Conservation (phyloP, 2,888 invertebrate genomes). For the Antheraea yamamai region DNA sequence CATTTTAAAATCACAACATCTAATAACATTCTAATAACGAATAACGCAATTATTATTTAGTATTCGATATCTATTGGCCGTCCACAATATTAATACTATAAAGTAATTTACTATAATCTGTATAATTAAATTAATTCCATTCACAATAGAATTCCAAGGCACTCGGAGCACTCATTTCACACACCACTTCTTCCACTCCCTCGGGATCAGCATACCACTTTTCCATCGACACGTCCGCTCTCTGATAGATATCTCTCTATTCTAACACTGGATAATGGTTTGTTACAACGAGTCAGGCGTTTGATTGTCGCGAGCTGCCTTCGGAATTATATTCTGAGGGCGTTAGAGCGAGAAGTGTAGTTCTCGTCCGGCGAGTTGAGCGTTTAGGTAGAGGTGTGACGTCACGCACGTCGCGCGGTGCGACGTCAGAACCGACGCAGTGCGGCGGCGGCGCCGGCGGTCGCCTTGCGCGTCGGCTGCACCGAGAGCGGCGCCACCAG, state of each 20-base stretch:
- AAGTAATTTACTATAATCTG: slow-evolving; percentile 50
- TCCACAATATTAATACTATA: slow-evolving; percentile 62
- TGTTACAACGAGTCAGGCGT: background rate
- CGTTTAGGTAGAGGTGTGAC: slow-evolving; percentile 26
- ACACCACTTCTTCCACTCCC: slow-evolving; percentile 17
- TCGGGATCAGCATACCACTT: slow-evolving; percentile 34
- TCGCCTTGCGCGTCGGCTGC: slow-evolving; percentile 91
- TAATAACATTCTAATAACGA: slow-evolving; percentile 39
- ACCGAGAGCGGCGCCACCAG: slow-evolving; percentile 91
- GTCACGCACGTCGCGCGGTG: slow-evolving; percentile 50
- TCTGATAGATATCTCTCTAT: background rate
- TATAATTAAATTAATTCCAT: slow-evolving; percentile 44
- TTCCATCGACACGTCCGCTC: slow-evolving; percentile 44
- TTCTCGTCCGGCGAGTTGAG: background rate
- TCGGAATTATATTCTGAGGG: background rate
- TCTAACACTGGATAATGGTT: slow-evolving; percentile 6
- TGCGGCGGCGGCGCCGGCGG: slow-evolving; percentile 84
- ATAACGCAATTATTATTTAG: slow-evolving; percentile 34
- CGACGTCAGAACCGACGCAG: slow-evolving; percentile 86
- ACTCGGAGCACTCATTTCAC: slow-evolving; percentile 52
- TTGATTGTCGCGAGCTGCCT: background rate
- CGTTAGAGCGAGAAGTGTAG: background rate
- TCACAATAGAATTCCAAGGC: slow-evolving; percentile 53
- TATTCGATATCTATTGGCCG: slow-evolving; percentile 52
- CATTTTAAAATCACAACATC: slow-evolving; percentile 40